Conservation (phyloP, 2,113 vertebrate species). For the Pithys albifrons region DNA sequence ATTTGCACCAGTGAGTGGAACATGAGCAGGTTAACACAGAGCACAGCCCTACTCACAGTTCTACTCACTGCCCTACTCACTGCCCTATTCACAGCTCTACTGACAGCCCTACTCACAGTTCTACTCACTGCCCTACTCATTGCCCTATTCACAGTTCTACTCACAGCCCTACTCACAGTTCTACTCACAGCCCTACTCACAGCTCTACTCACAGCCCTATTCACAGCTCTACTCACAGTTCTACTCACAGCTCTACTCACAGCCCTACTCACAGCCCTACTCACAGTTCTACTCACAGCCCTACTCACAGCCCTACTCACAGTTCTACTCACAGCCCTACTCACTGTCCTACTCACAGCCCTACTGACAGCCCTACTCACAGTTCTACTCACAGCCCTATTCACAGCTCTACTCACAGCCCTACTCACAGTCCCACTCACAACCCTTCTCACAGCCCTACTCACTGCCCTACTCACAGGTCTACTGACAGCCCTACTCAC, state of each 20-base stretch:
- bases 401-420: background rate
- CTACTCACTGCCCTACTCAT: background rate
- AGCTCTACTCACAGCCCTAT: no score
- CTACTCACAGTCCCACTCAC: no score
- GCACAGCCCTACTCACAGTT: background rate
- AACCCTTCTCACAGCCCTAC: no score
- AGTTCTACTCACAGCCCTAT: no score
- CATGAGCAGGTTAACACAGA: slow-evolving; percentile 6
- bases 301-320: background rate
- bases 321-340: background rate
- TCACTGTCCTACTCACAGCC: background rate
- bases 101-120: background rate
- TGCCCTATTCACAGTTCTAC: no score
- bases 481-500: background rate
- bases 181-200: no score
- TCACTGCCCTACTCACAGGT: background rate
- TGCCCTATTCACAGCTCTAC: background rate
- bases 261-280: no score
- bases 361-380: background rate
- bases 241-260: no score
- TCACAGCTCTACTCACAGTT: no score
- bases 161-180: background rate
- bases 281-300: background rate
- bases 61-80: background rate
- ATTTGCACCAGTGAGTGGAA: slow-evolving; percentile 40